Evolutionary conservation across 1,140 invertebrate genomes (phyloP).

Genomic region (Antheraea pernyi): DNA sequence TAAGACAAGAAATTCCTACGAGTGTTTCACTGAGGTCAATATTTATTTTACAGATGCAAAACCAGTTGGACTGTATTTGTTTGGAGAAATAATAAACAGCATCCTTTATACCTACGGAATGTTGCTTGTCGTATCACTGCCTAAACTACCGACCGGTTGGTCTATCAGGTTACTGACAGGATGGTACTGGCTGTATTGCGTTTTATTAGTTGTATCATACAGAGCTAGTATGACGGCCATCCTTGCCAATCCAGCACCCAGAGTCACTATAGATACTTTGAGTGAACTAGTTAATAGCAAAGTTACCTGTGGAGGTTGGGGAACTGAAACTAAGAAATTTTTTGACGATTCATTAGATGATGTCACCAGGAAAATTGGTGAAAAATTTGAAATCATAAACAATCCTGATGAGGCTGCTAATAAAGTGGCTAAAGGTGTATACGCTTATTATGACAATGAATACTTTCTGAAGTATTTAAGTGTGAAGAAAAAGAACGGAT

Average conservation of each 20-base stretch:
- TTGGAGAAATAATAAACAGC: slow-evolving; percentile 85
- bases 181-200: slow-evolving; percentile 92
- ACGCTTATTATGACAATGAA: slow-evolving; percentile 90
- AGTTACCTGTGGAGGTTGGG: slow-evolving; percentile 84
- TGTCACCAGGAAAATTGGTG: slow-evolving; percentile 82
- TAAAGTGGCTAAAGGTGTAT: slow-evolving; percentile 83
- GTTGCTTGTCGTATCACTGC: slow-evolving; percentile 87
- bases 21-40: not conserved
- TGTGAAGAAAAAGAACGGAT: slow-evolving; percentile 76
- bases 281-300: slow-evolving; percentile 82
- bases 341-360: slow-evolving; percentile 85
- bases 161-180: slow-evolving; percentile 88
- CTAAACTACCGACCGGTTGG: slow-evolving; percentile 87
- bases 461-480: slow-evolving; percentile 84
- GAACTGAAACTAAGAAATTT: slow-evolving; percentile 83
- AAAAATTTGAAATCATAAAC: slow-evolving; percentile 82
- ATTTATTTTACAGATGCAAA: slow-evolving; percentile 58
- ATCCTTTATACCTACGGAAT: slow-evolving; percentile 89
- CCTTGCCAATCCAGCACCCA: slow-evolving; percentile 86
- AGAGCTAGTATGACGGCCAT: slow-evolving; percentile 91
- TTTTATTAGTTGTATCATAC: slow-evolving; percentile 88
- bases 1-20: not conserved
- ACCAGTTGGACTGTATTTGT: slow-evolving; percentile 82
- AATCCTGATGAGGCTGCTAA: slow-evolving; percentile 81
- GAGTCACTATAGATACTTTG: slow-evolving; percentile 88